A percentile compares a stretch with the other conserved stretches of the same genome.
phyloP scores from a whole-genome alignment of 2,888 invertebrate genomes.

The Tenthredo scrophulariae region DNA sequence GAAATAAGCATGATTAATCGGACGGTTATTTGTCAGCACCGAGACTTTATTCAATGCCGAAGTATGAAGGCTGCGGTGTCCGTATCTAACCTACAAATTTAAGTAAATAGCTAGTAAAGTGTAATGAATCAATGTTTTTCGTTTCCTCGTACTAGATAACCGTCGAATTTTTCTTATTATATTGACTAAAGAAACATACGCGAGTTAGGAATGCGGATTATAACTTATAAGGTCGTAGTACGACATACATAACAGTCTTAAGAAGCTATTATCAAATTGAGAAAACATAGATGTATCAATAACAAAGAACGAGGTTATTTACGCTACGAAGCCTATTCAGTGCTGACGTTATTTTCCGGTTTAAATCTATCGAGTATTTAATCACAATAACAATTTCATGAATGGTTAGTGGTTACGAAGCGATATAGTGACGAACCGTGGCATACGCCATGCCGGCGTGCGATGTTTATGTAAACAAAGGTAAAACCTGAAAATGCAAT shows the following conservation, averaged over 20 bases:
- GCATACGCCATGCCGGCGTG: neutral
- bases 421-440: neutral
- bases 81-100: neutral
- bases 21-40: too few species aligned
- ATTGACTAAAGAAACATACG: neutral
- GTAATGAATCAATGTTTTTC: neutral
- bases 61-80: neutral
- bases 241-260: neutral
- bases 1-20: too few species aligned
- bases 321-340: neutral
- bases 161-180: neutral
- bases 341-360: neutral
- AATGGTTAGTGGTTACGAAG: slow-evolving; percentile 11
- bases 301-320: slow-evolving; percentile 13
- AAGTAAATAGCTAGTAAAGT: neutral
- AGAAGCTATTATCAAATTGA: slow-evolving; percentile 1
- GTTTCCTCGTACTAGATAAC: neutral
- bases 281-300: neutral
- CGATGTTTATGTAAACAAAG: neutral
- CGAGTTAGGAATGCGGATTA: neutral
- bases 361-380: neutral
- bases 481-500: neutral
- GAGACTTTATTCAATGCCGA: neutral
- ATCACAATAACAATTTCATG: neutral
- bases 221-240: neutral